phyloP scores from a whole-genome alignment of 92 coral and sea anemone species.

The Pocillopora grandis region DNA sequence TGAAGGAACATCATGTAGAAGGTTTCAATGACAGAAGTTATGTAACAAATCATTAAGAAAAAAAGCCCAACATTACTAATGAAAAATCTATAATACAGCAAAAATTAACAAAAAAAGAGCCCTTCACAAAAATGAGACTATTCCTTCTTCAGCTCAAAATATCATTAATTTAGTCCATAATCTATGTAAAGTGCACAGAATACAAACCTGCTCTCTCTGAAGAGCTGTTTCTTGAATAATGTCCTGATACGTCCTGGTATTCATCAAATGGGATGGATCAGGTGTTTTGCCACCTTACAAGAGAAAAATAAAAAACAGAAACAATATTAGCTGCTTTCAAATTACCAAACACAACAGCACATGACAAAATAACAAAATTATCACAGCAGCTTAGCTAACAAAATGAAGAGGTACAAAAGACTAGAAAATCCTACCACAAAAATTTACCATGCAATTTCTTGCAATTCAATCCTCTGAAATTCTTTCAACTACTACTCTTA shows the following conservation, averaged over 20 bases:
- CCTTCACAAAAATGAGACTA: too few relatives aligned
- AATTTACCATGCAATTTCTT: neutral
- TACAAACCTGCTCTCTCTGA: constrained; percentile 78
- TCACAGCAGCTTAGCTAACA: constrained; percentile 1
- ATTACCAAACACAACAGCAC: neutral
- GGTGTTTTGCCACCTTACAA: constrained; percentile 95
- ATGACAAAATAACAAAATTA: neutral
- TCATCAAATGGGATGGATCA: constrained; percentile 64
- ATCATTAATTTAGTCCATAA: too few relatives aligned
- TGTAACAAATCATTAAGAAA: too few relatives aligned
- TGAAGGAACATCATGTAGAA: too few relatives aligned
- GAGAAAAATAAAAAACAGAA: constrained; percentile 54
- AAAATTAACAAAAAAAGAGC: too few relatives aligned
- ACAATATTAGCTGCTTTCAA: constrained; percentile 17
- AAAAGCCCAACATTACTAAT: too few relatives aligned
- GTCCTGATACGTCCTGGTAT: constrained; percentile 78
- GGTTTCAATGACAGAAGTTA: too few relatives aligned
- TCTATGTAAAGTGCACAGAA: neutral
- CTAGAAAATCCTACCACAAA: neutral
- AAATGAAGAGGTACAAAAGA: neutral
- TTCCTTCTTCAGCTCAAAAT: too few relatives aligned
- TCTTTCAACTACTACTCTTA: neutral
- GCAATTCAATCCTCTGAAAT: neutral
- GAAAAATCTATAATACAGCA: too few relatives aligned
- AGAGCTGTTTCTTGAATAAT: constrained; percentile 84